These are phyloP conservation scores for Tragopan temminckii DNA, from an alignment of 2,797 vertebrate genomes.

Conservation along the genomic window DNA sequence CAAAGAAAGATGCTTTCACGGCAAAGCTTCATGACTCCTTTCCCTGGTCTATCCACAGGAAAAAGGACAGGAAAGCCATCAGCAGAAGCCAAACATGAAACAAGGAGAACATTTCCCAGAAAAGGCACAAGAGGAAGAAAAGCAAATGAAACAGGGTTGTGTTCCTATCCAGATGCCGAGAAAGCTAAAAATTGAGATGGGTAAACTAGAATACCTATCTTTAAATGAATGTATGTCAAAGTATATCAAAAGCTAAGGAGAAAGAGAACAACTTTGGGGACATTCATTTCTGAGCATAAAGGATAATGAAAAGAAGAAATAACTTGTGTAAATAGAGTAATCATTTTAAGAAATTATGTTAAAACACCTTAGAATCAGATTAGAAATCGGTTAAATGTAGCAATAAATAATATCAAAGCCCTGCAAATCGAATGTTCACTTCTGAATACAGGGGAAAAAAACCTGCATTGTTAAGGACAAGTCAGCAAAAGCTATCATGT, in stretches of 20 bases:
- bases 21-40: not conserved
- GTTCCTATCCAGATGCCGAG: not conserved
- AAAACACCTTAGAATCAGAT: not conserved
- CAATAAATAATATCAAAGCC: not conserved
- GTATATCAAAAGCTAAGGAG: not conserved
- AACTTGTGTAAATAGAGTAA: not conserved
- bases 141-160: fast-evolving
- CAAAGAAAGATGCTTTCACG: fast-evolving
- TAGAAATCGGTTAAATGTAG: not conserved
- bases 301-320: not conserved
- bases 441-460: not conserved
- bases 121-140: not conserved
- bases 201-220: not conserved
- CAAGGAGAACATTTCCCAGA: not conserved
- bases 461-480: not conserved
- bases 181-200: not conserved
- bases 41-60: fast-evolving
- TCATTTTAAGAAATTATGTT: fast-evolving
- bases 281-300: not conserved
- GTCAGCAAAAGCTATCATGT: not conserved
- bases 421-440: fast-evolving
- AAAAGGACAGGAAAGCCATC: not conserved
- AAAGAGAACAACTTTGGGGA: not conserved
- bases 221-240: not conserved
- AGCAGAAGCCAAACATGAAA: not conserved